These are phyloP conservation scores for Erpornis zantholeuca DNA, from an alignment of 2,113 vertebrate species.

Conservation along the genomic window DNA sequence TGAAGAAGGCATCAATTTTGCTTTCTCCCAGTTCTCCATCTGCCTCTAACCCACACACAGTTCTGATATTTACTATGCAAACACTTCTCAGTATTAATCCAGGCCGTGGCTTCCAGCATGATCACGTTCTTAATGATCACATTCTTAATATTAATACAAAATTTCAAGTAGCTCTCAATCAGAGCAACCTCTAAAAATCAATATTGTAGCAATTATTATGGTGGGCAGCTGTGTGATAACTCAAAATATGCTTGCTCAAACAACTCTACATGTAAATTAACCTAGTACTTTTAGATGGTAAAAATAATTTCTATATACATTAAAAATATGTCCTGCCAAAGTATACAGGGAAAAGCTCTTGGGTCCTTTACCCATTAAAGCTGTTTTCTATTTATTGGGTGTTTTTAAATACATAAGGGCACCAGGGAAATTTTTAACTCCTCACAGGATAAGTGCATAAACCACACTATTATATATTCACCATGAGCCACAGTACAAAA, in stretches of 20 bases:
- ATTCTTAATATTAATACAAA: neutral
- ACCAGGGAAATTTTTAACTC: neutral
- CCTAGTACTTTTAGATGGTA: neutral
- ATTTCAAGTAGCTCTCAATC: neutral
- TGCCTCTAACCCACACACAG: neutral
- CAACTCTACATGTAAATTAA: neutral
- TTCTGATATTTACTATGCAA: slow-evolving; percentile 1
- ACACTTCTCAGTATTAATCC: neutral
- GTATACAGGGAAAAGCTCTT: neutral
- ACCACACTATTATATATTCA: neutral
- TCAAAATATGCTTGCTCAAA: neutral
- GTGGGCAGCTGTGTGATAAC: neutral
- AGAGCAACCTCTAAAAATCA: neutral
- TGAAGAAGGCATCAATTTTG: neutral
- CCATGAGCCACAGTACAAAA: neutral
- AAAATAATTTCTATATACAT: neutral
- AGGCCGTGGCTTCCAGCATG: neutral
- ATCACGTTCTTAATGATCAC: neutral
- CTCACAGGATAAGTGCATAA: neutral
- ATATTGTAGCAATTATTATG: neutral
- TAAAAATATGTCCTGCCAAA: neutral
- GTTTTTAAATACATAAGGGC: neutral
- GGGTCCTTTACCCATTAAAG: neutral
- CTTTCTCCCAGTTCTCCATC: neutral
- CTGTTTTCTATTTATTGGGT: neutral